Percentiles rank a stretch among this genome's conserved stretches.
These are phyloP conservation scores for Tholera decimalis DNA, from an alignment of 2,888 invertebrate genomes.

Conservation along the genomic window DNA sequence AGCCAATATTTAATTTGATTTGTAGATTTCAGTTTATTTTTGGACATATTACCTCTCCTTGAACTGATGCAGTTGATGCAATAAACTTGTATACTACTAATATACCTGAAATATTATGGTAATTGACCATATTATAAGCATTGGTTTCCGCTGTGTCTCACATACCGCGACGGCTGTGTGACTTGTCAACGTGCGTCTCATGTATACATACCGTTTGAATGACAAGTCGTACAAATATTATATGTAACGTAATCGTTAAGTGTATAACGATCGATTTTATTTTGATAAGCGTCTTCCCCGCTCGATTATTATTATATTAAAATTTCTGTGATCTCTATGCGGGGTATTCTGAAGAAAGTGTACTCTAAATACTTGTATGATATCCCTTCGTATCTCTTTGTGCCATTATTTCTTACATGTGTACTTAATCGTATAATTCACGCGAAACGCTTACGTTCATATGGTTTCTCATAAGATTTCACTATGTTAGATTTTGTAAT, in stretches of 20 bases:
- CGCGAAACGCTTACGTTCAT: conserved; percentile 68
- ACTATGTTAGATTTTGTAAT: conserved; percentile 75
- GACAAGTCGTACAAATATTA: conserved; percentile 46
- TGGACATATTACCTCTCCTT: conserved; percentile 2
- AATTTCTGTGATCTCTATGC: conserved; percentile 60
- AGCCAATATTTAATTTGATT: conserved; percentile 39
- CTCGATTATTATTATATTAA: conserved; percentile 53
- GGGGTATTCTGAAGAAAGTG: conserved; percentile 36
- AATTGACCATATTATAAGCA: conserved; percentile 16
- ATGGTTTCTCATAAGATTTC: conserved; percentile 68
- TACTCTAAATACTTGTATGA: conserved; percentile 37
- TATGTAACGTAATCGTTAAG: conserved; percentile 37
- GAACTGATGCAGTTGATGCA: conserved; percentile 7
- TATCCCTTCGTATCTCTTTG: conserved; percentile 70
- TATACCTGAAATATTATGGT: conserved; percentile 10
- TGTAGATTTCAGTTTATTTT: conserved; percentile 26
- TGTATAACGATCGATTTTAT: conserved; percentile 42
- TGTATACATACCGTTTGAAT: conserved; percentile 16
- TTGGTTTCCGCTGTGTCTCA: conserved; percentile 47
- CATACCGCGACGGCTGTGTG: conserved; percentile 60
- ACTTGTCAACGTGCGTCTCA: conserved; percentile 47
- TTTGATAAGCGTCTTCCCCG: conserved; percentile 45
- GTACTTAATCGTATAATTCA: conserved; percentile 76
- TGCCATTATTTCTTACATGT: conserved; percentile 75
- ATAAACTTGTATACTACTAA: conserved; percentile 21